Base-by-base conservation (phyloP, 2,113 vertebrate species). In the Ranitomeya variabilis region DNA sequence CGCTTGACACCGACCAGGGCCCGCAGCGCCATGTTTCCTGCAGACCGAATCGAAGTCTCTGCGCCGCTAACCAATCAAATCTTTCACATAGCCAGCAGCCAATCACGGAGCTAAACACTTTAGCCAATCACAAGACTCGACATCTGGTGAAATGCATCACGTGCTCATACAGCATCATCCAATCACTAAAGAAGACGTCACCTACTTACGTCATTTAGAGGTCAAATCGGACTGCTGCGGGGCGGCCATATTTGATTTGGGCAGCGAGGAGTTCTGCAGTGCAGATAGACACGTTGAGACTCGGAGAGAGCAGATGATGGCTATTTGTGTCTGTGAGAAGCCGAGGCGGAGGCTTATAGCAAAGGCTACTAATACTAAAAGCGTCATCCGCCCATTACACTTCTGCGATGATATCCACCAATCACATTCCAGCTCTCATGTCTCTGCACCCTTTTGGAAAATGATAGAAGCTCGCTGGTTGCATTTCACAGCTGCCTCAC, bases 1-100 rank as follows among this genome's bases (percentile, higher is more conserved):
- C 97, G 94, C 93, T 98, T 98, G 90, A 98, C 96, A 87, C 96
- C 97, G 57, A 98, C 97, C 15, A 98, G 95, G 89, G 96, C 96
- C 62, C 96, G 95, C 54, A 94, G 92, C 87, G 95, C 94, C 96
- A 98, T 98, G 82, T 92, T 95, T 76, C 80, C 0, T 57, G 67
- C 4, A 7, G 37, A 60, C 64, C 7, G 23, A 52, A 86, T 26
- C 80, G 69, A 0, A 52, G 86, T 0, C 14, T 54, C 57, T n/a
- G 1, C 0, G 55, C 13, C 9, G 5, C 18, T 69, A 77, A 11
- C 87, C 87, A 88, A 88, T 84, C 57, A 83, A 4, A 54, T 4
- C 21, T 31, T 10, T 18, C 55, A 10, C 19, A 15, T 6, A 1
- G 3, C 7, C 7, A 8, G 1, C 26, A 21, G 77, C 88, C 74